Conservation (phyloP, 2,113 vertebrate genomes). For the Taxidea taxus region DNA sequence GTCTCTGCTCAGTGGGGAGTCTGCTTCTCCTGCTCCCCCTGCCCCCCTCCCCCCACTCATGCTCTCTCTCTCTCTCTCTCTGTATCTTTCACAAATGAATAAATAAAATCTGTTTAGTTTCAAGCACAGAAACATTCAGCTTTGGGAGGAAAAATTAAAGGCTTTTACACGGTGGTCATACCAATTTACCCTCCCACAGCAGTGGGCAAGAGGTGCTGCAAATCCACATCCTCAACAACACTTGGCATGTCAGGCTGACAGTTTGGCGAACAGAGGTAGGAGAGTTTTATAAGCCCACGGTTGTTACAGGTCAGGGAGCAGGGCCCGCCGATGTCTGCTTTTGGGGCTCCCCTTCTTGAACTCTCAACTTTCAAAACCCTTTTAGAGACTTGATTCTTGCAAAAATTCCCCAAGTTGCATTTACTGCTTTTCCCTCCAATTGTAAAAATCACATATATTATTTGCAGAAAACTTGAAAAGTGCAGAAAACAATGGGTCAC, state of each 20-base stretch:
- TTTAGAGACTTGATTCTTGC: neutral
- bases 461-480: slow-evolving; percentile 12
- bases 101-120: too few relatives aligned
- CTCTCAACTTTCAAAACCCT: neutral
- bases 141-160: neutral
- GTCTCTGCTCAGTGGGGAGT: too few relatives aligned
- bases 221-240: neutral
- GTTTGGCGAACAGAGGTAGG: neutral
- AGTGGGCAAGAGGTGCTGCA: neutral
- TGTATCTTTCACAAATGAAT: too few relatives aligned
- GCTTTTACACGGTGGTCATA: neutral
- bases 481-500: neutral
- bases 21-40: too few relatives aligned
- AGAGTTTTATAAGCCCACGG: neutral
- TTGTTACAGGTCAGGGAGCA: neutral
- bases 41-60: too few relatives aligned
- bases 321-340: neutral
- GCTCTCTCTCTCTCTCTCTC: too few relatives aligned
- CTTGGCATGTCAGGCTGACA: neutral
- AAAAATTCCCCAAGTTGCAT: neutral
- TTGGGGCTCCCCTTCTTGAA: neutral
- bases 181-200: neutral
- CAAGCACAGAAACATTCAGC: neutral
- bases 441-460: neutral
- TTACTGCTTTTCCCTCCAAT: neutral